Conservation (phyloP, 1,140 invertebrate genomes). For the Anastrepha ludens region DNA sequence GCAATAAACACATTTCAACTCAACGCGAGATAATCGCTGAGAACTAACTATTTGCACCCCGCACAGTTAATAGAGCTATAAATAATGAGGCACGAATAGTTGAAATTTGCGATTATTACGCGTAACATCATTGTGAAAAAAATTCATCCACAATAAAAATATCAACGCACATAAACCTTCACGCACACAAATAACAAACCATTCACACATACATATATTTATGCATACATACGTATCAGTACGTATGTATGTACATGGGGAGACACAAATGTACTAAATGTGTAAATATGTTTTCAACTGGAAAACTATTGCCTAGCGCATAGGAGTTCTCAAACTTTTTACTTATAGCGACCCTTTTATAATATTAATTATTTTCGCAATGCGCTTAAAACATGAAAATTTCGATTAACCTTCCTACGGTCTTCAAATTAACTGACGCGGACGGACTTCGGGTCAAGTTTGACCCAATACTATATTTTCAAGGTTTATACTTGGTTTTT, state of each 20-base stretch:
- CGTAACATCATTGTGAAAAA: neutral
- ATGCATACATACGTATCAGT: neutral
- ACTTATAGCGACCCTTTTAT: too few relatives aligned
- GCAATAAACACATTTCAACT: neutral
- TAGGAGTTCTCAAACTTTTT: too few relatives aligned
- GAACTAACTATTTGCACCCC: neutral
- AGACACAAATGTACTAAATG: neutral
- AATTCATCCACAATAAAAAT: neutral
- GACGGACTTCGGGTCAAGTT: too few relatives aligned
- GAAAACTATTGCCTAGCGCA: slow-evolving; percentile 28
- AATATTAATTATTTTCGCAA: too few relatives aligned
- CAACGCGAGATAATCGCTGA: neutral
- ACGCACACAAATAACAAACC: neutral
- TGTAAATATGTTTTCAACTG: slow-evolving; percentile 43
- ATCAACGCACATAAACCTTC: neutral
- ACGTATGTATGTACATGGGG: neutral
- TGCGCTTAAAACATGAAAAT: too few relatives aligned
- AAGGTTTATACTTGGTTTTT: too few relatives aligned
- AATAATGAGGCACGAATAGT: slow-evolving; percentile 9
- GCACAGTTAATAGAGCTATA: neutral
- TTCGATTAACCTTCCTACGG: too few relatives aligned
- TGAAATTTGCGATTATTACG: slow-evolving; percentile 38
- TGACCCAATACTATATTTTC: too few relatives aligned
- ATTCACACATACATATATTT: neutral
- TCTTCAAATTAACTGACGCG: too few relatives aligned